Evolutionary conservation across 2,888 invertebrate genomes (phyloP), one percentile per base, ranked within the genome.

Genomic region (Eremobia ochroleuca): DNA sequence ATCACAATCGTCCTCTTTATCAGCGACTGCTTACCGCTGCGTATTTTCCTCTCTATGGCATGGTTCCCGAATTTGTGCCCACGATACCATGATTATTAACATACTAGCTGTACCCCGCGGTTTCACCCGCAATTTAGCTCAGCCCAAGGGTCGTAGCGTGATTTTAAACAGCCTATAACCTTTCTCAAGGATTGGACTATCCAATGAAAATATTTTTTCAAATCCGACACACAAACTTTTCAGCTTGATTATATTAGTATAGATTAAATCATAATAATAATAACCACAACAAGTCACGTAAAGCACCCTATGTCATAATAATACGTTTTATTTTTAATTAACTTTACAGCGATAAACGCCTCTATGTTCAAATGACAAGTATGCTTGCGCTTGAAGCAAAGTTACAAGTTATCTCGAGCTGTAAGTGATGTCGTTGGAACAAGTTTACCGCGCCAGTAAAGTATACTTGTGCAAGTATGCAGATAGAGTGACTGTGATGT

Each of bases 401-500:
- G n/a, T n/a, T 31, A 66, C 61, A 37, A 82, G 69, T 77, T 66
- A 77, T 61, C 59, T 69, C 49, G 31, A 59, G 76, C 62, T 62
- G 62, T 65, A 34, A 79, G 77, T 61, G 65, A 61, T 37, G 82
- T 69, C 43, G 79, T 49, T 9, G 46, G 43, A 76, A 65, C 52
- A 68, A 68, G 76, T 79, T 67, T n/a, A 40, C 55, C 15, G 1
- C 31, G 31, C 31, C 25, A 21, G 31, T 18, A 15, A 66, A 81
- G 76, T 34, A 61, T 77, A 40, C 80, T 77, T 61, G 59, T 43
- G 64, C 59, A 66, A 80, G 82, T 82, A 69, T 55, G 65, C 65
- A 69, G 65, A 59, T 70, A 59, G 69, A 61, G 52, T 55, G 55
- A 40, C 31, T 59, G 13, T 55, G 49, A n/a, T 25, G n/a, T 59